Conservation (phyloP, 2,888 invertebrate species). For the Alitta virens region DNA sequence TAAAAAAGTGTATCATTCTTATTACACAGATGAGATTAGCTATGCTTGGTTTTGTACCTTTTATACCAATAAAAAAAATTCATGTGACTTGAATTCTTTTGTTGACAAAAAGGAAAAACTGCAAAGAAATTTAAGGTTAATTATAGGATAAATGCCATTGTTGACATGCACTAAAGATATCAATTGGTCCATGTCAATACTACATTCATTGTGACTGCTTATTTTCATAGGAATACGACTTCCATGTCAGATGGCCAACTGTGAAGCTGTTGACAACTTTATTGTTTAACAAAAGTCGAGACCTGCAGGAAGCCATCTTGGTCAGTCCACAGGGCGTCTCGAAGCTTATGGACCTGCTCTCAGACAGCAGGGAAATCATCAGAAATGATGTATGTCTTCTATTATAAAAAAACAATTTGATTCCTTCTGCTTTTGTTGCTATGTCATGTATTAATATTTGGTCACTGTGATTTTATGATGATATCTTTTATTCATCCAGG, state of each 20-base stretch:
- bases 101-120: no score
- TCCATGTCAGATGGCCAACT: slow-evolving; percentile 85
- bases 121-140: no score
- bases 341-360: slow-evolving; percentile 92
- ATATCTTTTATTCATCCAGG: slow-evolving; percentile 56
- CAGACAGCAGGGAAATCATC: slow-evolving; percentile 91
- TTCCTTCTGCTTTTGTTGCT: no score
- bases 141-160: no score
- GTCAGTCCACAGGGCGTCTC: slow-evolving; percentile 82
- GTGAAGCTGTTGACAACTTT: slow-evolving; percentile 86
- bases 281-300: slow-evolving; percentile 71
- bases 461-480: neutral
- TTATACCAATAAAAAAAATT: no score
- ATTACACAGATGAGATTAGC: no score
- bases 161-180: no score
- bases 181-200: no score
- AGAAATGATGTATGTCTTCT: slow-evolving; percentile 76
- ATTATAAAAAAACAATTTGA: neutral
- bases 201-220: no score
- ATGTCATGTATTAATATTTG: slow-evolving; percentile 15
- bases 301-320: slow-evolving; percentile 61
- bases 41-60: no score
- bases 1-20: no score
- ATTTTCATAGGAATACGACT: slow-evolving; percentile 89
- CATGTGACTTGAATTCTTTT: no score